Conservation (phyloP, 2,888 invertebrate genomes). For the Drosophila longiperda region DNA sequence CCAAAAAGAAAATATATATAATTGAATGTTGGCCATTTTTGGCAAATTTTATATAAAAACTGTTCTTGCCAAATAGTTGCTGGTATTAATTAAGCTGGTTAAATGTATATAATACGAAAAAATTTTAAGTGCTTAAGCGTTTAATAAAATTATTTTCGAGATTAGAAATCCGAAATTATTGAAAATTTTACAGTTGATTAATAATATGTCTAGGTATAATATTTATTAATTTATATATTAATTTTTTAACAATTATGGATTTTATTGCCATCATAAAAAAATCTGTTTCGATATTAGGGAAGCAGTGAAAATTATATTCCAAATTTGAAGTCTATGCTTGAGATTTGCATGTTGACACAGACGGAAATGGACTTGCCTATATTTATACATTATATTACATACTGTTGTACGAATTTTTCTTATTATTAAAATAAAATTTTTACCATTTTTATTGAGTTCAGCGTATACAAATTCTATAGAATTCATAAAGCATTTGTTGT, state of each 20-base stretch:
- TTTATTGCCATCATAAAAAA: neutral
- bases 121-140: neutral
- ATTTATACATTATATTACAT: neutral
- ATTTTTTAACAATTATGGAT: neutral
- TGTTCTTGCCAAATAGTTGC: conserved; percentile 20
- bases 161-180: neutral
- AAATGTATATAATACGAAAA: conserved; percentile 8
- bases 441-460: neutral
- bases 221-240: neutral
- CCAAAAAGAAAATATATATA: conserved; percentile 22
- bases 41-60: conserved; percentile 6
- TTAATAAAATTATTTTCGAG: neutral
- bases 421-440: neutral
- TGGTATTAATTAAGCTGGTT: conserved; percentile 12
- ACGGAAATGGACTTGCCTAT: too few relatives aligned
- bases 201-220: neutral
- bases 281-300: neutral
- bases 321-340: too few relatives aligned
- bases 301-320: too few relatives aligned
- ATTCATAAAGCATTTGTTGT: neutral
- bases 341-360: too few relatives aligned
- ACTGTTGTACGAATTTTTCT: neutral
- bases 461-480: neutral
- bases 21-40: conserved; percentile 39
- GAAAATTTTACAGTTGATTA: neutral